Base-by-base conservation (phyloP, 2,113 vertebrate genomes). In the Burhinus oedicnemus region DNA sequence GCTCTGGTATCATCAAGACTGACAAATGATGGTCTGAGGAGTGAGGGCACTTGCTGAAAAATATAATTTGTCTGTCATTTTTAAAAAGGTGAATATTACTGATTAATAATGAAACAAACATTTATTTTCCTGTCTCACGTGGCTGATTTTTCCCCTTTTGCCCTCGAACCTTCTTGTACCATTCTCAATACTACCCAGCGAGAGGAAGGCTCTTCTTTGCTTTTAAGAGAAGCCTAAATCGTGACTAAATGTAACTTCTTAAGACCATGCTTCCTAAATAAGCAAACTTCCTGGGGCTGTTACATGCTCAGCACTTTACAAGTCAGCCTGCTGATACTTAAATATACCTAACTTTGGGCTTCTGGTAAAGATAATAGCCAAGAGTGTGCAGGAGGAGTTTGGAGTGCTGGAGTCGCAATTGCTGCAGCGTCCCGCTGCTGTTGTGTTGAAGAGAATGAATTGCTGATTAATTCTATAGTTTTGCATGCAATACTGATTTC, bases 401-500 rank as follows among this genome's bases (percentile, higher is more conserved):
- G 68, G 55, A 90, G 90, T n/a, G n/a, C 74, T 76, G 87, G 65
- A 91, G 36, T 90, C 17, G 8, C 85, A 93, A n/a, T 47, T 85
- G 91, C 97, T 93, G 83, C 89, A 92, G 79, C 42, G 78, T 71
- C 78, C 74, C 5, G 1, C 72, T 60, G 64, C 89, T 94, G 93
- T 88, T 80, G 72, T 89, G 83, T 93, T 25, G 82, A 96, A 91
- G 88, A 86, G 88, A 97, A 97, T 93, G 96, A 96, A 97, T 95
- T 87, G 92, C 94, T 96, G 97, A 97, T 97, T 97, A 96, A 97
- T 97, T 96, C 94, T 90, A 83, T 93, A 96, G 74, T 95, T 97
- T 97, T 96, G 93, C 84, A 93, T 97, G 96, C 96, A 97, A 83
- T 98, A 83, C 85, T 93, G 95, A 96, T 97, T 97, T 98, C 90